Percentiles rank a stretch among this genome's conserved stretches.
Evolutionary conservation across 2,888 invertebrate genomes (phyloP).

Genomic region (Apeira syringaria): DNA sequence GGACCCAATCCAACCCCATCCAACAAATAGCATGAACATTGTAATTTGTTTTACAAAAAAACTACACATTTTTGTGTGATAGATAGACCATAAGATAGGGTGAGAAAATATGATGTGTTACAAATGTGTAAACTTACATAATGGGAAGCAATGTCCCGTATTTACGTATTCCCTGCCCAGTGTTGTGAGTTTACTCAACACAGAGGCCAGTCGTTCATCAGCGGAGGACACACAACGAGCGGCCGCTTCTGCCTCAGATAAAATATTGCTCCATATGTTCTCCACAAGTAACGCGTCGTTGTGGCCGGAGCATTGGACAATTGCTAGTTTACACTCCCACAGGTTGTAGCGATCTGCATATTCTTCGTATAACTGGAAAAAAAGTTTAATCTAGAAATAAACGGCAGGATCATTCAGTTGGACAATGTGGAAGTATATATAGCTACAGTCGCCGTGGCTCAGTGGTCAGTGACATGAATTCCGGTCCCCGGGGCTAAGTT

Average conservation of each 20-base stretch:
- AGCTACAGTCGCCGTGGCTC: no score
- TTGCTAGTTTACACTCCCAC: slow-evolving; percentile 97
- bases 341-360: slow-evolving; percentile 95
- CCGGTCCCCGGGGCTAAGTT: no score
- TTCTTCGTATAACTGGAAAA: slow-evolving; percentile 93
- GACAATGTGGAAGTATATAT: no score
- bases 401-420: no score
- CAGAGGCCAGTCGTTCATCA: slow-evolving; percentile 85
- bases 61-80: no score
- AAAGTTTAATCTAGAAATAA: no score
- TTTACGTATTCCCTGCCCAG: slow-evolving; percentile 91
- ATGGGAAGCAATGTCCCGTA: slow-evolving; percentile 94
- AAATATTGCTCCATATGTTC: slow-evolving; percentile 95
- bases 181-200: slow-evolving; percentile 90
- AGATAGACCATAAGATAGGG: no score
- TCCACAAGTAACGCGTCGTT: slow-evolving; percentile 94
- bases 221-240: slow-evolving; percentile 68
- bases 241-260: slow-evolving; percentile 83
- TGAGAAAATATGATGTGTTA: no score
- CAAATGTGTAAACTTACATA: slow-evolving; percentile 90
- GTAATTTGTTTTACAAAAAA: no score
- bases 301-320: slow-evolving; percentile 97
- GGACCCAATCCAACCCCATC: no score
- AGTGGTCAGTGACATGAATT: no score
- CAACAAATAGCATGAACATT: no score